These are phyloP conservation scores for Troilus luridus DNA, from an alignment of 2,888 invertebrate species.

Conservation along the genomic window DNA sequence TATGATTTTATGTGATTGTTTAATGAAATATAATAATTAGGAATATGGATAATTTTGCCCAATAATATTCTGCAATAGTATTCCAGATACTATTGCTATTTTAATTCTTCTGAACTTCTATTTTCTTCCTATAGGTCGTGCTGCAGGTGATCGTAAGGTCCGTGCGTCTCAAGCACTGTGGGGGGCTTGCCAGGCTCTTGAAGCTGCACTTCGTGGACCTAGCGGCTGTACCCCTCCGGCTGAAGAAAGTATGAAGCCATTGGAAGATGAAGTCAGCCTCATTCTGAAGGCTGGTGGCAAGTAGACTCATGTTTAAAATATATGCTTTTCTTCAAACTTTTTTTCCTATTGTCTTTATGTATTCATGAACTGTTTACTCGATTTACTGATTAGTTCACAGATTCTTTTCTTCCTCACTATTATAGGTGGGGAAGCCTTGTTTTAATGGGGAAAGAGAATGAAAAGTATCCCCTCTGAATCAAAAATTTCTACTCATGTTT, in stretches of 20 bases:
- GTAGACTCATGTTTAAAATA: conserved; percentile 60
- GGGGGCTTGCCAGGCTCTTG: conserved; percentile 89
- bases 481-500: no score
- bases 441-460: no score
- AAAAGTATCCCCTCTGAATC: no score
- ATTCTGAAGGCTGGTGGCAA: conserved; percentile 83
- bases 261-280: conserved; percentile 80
- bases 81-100: no score
- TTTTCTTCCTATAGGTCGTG: conserved; percentile 74
- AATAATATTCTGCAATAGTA: no score
- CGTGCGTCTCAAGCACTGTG: conserved; percentile 90
- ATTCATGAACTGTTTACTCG: no score
- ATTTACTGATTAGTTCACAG: no score
- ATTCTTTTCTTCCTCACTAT: no score
- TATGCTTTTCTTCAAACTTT: not conserved
- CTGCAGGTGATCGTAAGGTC: conserved; percentile 81
- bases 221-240: conserved; percentile 24
- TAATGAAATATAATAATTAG: no score
- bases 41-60: no score
- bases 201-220: conserved; percentile 59
- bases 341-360: not conserved
- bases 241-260: conserved; percentile 72
- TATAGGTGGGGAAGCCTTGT: no score
- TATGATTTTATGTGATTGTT: no score
- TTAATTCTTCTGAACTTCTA: not conserved